Evolutionary conservation across 2,113 vertebrate species (phyloP).

Genomic region (Syngnathoides biaculeatus): DNA sequence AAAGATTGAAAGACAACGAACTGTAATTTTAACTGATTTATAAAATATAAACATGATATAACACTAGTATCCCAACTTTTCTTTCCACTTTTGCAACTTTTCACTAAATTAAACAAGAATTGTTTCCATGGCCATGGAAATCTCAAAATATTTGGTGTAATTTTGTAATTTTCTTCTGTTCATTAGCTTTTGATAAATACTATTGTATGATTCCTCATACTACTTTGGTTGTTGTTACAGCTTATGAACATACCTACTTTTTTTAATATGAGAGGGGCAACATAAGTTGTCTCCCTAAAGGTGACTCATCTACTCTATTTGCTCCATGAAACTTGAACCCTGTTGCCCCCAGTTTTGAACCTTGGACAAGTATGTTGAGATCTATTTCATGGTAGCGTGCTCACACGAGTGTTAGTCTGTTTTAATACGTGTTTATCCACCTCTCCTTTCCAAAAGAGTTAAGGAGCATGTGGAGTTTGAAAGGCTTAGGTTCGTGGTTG

Average conservation of each 20-base stretch:
- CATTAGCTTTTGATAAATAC: too few species aligned
- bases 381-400: background rate
- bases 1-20: background rate
- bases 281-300: too few species aligned
- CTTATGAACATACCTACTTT: too few species aligned
- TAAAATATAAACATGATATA: too few species aligned
- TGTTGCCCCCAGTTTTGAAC: background rate
- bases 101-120: background rate
- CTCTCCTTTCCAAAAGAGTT: conserved; percentile 8
- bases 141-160: too few species aligned
- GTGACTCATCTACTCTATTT: background rate
- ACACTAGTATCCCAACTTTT: too few species aligned
- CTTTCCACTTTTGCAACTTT: background rate
- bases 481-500: conserved; percentile 8
- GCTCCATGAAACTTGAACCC: background rate
- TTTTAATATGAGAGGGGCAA: too few species aligned
- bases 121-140: background rate
- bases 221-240: too few species aligned
- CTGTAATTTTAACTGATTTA: too few species aligned
- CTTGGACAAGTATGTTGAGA: background rate
- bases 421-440: conserved; percentile 7
- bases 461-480: conserved; percentile 11
- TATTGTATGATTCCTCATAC: too few species aligned
- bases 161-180: background rate
- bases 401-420: background rate